Evolutionary conservation across 2,888 invertebrate genomes (phyloP).

Genomic region (Lordiphosa fenestrarum): DNA sequence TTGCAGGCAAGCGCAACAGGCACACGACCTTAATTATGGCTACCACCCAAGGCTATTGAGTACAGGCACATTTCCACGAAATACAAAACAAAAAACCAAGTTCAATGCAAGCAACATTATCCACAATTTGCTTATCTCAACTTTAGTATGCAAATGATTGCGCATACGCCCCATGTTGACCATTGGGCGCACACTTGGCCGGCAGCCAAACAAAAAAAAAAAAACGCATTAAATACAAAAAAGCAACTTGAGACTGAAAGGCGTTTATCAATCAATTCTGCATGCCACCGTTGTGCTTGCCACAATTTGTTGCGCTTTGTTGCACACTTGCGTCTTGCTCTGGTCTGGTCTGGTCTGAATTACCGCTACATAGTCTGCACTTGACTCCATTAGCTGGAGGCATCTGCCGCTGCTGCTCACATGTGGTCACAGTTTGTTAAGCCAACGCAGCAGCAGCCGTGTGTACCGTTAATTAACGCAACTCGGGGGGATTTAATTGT

Average conservation of each 20-base stretch:
- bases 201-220: slow-evolving; percentile 42
- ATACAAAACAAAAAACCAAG: slow-evolving; percentile 40
- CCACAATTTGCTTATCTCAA: slow-evolving; percentile 52
- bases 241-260: slow-evolving; percentile 43
- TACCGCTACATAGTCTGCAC: slow-evolving; percentile 59
- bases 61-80: background rate
- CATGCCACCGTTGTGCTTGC: slow-evolving; percentile 30
- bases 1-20: slow-evolving; percentile 29
- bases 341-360: slow-evolving; percentile 20
- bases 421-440: slow-evolving; percentile 71
- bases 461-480: slow-evolving; percentile 67
- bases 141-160: slow-evolving; percentile 58
- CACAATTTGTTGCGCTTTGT: slow-evolving; percentile 71
- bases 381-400: slow-evolving; percentile 52
- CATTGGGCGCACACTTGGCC: slow-evolving; percentile 39
- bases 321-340: slow-evolving; percentile 38
- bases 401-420: slow-evolving; percentile 21
- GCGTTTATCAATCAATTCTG: slow-evolving; percentile 66
- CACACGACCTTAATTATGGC: slow-evolving; percentile 62
- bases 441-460: slow-evolving; percentile 30
- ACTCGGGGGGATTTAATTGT: slow-evolving; percentile 50
- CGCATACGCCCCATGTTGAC: slow-evolving; percentile 64
- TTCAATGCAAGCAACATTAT: slow-evolving; percentile 52
- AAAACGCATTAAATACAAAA: slow-evolving; percentile 1
- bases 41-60: slow-evolving; percentile 36